phyloP scores from a whole-genome alignment of 2,113 vertebrate genomes.

The Taurulus bubalis region DNA sequence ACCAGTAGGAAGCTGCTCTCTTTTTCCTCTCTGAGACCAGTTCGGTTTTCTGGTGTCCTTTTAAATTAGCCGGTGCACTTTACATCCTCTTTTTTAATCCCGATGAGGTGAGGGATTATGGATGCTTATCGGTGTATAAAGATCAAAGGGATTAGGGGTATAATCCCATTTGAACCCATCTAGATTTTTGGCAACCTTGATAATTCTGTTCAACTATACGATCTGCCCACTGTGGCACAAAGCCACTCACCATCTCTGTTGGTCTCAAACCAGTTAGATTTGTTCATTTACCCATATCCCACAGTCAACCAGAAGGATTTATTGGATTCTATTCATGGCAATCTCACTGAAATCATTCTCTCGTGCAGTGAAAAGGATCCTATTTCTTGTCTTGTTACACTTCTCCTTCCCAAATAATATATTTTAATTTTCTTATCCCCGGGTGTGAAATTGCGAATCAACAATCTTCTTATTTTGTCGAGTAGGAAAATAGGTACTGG shows the following conservation, averaged over 20 bases:
- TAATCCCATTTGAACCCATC: constrained; percentile 75
- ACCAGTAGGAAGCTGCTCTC: constrained; percentile 13
- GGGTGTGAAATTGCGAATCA: constrained; percentile 55
- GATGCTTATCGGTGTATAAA: constrained; percentile 72
- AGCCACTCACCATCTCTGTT: constrained; percentile 52
- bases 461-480: constrained; percentile 17
- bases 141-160: constrained; percentile 73
- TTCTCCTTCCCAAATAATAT: constrained; percentile 13
- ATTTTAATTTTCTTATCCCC: constrained; percentile 45
- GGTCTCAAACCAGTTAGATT: constrained; percentile 37
- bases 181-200: constrained; percentile 66
- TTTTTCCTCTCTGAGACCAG: constrained; percentile 1
- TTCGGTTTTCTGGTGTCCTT: constrained; percentile 40
- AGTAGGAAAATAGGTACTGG: neutral
- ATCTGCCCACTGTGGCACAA: constrained; percentile 57
- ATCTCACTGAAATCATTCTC: constrained; percentile 10
- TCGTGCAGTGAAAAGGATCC: neutral
- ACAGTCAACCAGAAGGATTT: constrained; percentile 24
- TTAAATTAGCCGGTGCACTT: constrained; percentile 61
- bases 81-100: constrained; percentile 61
- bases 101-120: constrained; percentile 71
- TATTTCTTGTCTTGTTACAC: constrained; percentile 28
- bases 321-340: constrained; percentile 26
- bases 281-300: constrained; percentile 31
- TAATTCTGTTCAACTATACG: constrained; percentile 66